phyloP scores from a whole-genome alignment of 2,888 invertebrate genomes.

The Drosophila incognita region DNA sequence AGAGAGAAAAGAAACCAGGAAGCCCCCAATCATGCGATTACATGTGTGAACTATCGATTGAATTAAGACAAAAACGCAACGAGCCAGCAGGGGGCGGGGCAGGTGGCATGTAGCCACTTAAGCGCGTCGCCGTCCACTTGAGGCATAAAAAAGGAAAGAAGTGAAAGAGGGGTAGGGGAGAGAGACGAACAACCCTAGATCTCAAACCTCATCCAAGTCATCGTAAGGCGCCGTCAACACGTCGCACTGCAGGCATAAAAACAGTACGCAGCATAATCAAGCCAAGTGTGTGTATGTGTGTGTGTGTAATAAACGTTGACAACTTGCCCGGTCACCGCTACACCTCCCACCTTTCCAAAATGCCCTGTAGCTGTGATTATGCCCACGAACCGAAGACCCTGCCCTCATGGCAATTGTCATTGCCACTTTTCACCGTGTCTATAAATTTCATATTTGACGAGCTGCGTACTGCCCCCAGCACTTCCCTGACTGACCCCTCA shows the following conservation, averaged over 20 bases:
- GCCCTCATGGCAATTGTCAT: slow-evolving; percentile 69
- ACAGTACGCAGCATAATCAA: slow-evolving; percentile 76
- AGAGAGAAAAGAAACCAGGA: slow-evolving; percentile 60
- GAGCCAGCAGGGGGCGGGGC: slow-evolving; percentile 19
- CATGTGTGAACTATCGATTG: slow-evolving; percentile 82
- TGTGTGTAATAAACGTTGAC: slow-evolving; percentile 64
- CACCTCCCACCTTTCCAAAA: background rate
- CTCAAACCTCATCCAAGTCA: slow-evolving; percentile 66
- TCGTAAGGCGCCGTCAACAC: slow-evolving; percentile 59
- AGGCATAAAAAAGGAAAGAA: slow-evolving; percentile 57
- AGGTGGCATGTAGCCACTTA: slow-evolving; percentile 64
- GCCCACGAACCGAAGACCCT: slow-evolving; percentile 52
- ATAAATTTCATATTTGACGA: slow-evolving; percentile 74
- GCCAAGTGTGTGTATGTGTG: slow-evolving; percentile 11
- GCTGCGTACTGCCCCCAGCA: slow-evolving; percentile 34
- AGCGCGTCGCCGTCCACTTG: slow-evolving; percentile 76
- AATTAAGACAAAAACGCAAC: slow-evolving; percentile 73
- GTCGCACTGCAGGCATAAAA: slow-evolving; percentile 79
- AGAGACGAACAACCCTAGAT: slow-evolving; percentile 60
- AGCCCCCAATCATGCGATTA: slow-evolving; percentile 78
- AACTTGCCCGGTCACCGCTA: slow-evolving; percentile 60
- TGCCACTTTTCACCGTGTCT: slow-evolving; percentile 69
- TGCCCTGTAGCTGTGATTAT: slow-evolving; percentile 74
- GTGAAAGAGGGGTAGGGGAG: slow-evolving; percentile 39
- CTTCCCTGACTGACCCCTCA: background rate